Conservation (phyloP, 2,113 vertebrate genomes). For the Cacatua alba region DNA sequence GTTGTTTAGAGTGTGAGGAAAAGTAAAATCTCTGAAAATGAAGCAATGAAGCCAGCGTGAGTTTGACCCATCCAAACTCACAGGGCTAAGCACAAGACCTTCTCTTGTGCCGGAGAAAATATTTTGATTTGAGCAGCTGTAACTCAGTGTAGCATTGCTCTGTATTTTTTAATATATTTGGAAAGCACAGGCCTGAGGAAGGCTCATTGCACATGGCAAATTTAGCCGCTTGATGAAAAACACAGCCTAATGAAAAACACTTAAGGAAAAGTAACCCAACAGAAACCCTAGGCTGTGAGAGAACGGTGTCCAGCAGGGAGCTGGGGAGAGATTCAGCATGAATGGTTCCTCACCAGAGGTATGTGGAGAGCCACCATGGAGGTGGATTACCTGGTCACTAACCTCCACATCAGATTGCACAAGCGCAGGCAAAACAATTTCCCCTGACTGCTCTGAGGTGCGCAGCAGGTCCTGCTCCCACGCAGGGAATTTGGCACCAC, state of each 20-base stretch:
- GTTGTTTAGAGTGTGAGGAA: neutral
- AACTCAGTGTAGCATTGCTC: neutral
- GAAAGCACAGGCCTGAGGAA: neutral
- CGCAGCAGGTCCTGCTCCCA: neutral
- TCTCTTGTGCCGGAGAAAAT: neutral
- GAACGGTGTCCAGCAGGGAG: neutral
- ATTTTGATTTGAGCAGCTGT: neutral
- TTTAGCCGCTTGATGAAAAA: neutral
- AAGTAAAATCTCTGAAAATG: neutral
- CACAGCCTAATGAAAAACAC: neutral
- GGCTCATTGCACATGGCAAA: neutral
- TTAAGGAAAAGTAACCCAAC: neutral
- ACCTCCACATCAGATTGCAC: neutral
- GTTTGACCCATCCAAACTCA: neutral
- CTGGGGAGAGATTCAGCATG: neutral
- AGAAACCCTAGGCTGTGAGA: neutral
- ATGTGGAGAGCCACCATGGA: neutral
- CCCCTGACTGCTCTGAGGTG: neutral
- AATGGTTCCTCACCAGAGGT: neutral
- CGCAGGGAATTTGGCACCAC: neutral
- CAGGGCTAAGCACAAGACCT: neutral
- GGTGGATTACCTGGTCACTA: neutral
- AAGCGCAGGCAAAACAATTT: neutral
- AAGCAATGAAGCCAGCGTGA: neutral
- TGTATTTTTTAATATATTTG: neutral